Evolutionary conservation across 2,888 invertebrate species (phyloP), one percentile per base, ranked within the genome.

Genomic region (Heliconius hortense): DNA sequence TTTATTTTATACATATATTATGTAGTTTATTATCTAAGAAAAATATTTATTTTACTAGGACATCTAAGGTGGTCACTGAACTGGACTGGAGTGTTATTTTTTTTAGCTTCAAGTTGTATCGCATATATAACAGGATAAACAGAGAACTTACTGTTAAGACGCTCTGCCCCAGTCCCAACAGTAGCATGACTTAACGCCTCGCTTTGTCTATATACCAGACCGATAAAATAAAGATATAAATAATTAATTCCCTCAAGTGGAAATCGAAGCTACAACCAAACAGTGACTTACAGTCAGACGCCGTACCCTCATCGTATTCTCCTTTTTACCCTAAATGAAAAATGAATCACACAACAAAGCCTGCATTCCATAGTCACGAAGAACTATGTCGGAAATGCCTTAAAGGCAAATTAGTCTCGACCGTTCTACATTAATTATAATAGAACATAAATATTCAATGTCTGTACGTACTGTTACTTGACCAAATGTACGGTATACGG

Each of bases 381-480:
- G 39, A 69, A 69, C 35, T 71, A 71, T 71, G 71, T 71, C 71
- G 71, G 71, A 71, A 71, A 62, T 26, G 26, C 71, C 28, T 71
- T 62, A 76, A 71, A 67, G 71, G n/a, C 53, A 72, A 72, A 64
- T 53, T 24, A 66, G 70, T 66, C 76, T 53, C 59, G 76, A 70
- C 15, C 64, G 75, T 73, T 75, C 77, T 66, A 77, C 68, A 73
- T 78, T 74, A 39, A 70, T 69, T 69, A 39, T 72, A 77, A 75
- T 73, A 73, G 64, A 53, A 67, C 66, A 77, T 78, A 71, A 73
- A 78, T 78, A 78, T 78, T 77, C 78, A 78, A 59, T 21, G 48
- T 21, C 39, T 48, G 72, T 62, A n/a, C 43, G 10, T 53, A 59
- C 56, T 53, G 59, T 39, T 43, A 39, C 56, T 64, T 66, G 64